These are phyloP conservation scores for Hyperoplus lanceolatus DNA, from an alignment of 2,797 vertebrate species.

Conservation along the genomic window DNA sequence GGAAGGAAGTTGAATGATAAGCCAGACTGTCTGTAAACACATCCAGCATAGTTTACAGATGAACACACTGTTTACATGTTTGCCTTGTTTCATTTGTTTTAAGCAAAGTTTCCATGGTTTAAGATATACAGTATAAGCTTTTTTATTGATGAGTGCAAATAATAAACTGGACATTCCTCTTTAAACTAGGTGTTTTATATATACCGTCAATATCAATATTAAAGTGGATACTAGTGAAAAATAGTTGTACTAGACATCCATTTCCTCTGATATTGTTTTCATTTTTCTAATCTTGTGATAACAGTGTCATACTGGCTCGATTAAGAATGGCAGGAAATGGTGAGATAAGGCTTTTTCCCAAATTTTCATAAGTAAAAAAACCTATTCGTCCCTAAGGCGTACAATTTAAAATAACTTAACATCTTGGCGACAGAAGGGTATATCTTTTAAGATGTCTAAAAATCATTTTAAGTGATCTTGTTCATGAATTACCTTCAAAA, in stretches of 20 bases:
- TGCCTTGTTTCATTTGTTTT: too few relatives aligned
- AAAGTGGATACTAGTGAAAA: background rate
- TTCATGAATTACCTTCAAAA: background rate
- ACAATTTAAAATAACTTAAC: background rate
- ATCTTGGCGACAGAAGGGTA: too few relatives aligned
- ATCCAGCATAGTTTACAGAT: too few relatives aligned
- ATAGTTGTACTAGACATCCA: background rate
- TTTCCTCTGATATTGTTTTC: background rate
- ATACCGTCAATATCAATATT: background rate
- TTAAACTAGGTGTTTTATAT: background rate
- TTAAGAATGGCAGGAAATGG: background rate
- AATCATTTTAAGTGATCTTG: background rate
- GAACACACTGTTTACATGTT: too few relatives aligned
- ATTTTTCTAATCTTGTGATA: background rate
- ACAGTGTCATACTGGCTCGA: background rate
- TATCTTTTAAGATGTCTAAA: background rate
- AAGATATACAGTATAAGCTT: too few relatives aligned
- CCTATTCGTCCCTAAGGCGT: background rate
- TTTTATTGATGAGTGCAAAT: too few relatives aligned
- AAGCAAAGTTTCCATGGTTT: too few relatives aligned
- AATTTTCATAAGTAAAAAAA: background rate
- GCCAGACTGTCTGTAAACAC: too few relatives aligned
- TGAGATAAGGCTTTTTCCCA: background rate
- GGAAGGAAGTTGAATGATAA: too few relatives aligned
- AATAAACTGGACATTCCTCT: background rate